phyloP scores from a whole-genome alignment of 2,888 invertebrate genomes.

The Meteorus cinctellus region DNA sequence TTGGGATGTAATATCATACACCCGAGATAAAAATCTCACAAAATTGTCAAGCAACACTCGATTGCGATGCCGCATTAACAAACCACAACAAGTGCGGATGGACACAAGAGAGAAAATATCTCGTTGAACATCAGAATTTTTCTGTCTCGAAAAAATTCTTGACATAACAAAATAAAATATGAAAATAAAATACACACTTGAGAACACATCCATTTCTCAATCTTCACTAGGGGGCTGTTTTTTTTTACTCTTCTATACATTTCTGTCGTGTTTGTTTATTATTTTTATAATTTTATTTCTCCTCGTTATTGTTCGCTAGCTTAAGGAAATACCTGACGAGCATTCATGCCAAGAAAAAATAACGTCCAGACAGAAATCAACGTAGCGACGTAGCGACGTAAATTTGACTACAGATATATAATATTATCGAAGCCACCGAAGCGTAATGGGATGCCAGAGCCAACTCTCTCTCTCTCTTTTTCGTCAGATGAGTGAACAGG shows the following conservation, averaged over 20 bases:
- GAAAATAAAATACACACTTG: neutral
- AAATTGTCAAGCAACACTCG: neutral
- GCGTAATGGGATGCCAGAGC: slow-evolving; percentile 39
- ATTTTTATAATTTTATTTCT: slow-evolving; percentile 15
- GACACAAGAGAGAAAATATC: neutral
- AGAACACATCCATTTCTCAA: no score
- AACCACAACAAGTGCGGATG: neutral
- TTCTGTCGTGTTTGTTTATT: no score
- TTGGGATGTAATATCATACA: neutral
- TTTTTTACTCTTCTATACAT: no score
- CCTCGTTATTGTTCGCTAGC: neutral
- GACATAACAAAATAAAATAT: neutral
- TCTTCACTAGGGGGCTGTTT: no score
- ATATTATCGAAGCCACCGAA: slow-evolving; percentile 51
- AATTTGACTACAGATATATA: slow-evolving; percentile 2
- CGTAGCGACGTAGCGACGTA: neutral
- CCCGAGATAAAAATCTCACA: neutral
- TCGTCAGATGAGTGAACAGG: slow-evolving; percentile 12
- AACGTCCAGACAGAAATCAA: slow-evolving; percentile 31
- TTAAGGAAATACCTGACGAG: neutral
- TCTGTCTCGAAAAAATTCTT: neutral
- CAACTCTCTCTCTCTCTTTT: slow-evolving; percentile 14
- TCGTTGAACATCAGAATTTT: neutral
- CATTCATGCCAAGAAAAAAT: slow-evolving; percentile 26
- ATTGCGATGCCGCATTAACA: neutral